A percentile compares a stretch with the other conserved stretches of the same genome.
Evolutionary conservation across 2,113 vertebrate genomes (phyloP).

Genomic region (Melanerpes aurifrons): DNA sequence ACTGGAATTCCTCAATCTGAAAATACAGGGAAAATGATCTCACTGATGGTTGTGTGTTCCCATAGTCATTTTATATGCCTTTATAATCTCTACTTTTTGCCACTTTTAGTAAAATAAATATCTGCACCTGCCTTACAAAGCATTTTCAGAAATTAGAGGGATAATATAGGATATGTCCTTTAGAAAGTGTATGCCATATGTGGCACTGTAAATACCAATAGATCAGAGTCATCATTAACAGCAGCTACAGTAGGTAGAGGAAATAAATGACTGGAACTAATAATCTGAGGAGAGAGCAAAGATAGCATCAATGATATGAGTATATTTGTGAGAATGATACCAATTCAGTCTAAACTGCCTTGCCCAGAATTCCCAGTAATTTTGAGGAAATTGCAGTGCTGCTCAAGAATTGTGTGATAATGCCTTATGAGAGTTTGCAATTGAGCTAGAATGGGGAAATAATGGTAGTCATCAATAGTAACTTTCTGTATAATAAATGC

Average conservation of each 20-base stretch:
- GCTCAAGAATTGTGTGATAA: background rate
- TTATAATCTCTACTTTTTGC: background rate
- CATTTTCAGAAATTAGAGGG: background rate
- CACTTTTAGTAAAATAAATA: background rate
- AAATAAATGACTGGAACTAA: background rate
- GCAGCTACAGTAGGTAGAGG: background rate
- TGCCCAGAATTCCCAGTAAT: background rate
- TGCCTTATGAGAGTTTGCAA: background rate
- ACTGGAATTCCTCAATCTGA: background rate
- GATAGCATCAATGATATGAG: background rate
- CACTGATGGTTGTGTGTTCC: fast-evolving
- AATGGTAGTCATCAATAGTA: background rate
- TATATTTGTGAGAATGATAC: background rate
- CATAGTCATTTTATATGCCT: background rate
- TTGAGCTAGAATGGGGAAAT: conserved; percentile 17
- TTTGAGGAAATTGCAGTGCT: conserved; percentile 20
- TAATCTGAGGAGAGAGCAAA: background rate
- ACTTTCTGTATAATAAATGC: background rate
- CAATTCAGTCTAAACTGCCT: background rate
- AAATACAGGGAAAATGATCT: background rate
- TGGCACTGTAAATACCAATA: fast-evolving
- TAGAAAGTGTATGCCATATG: fast-evolving
- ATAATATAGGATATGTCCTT: fast-evolving
- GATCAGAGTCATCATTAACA: background rate
- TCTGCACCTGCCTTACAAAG: background rate